Evolutionary conservation across 2,797 vertebrate genomes (phyloP).

Genomic region (Brotula barbata): DNA sequence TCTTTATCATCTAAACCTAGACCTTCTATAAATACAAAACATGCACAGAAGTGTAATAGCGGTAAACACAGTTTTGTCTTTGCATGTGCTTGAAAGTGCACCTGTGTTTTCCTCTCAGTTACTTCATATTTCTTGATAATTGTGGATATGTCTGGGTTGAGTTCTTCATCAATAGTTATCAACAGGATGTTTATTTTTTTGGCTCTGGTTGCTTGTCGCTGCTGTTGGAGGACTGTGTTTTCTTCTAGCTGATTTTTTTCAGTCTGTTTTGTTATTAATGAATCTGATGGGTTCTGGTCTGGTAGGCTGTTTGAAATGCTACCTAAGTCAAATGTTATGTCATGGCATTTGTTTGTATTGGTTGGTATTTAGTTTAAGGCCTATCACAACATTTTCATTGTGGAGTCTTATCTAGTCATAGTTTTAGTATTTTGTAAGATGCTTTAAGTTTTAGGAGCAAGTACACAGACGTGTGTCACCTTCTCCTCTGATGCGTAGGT

Average conservation of each 20-base stretch:
- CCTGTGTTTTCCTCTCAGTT: slow-evolving; percentile 4
- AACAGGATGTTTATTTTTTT: slow-evolving; percentile 11
- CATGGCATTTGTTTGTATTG: neutral
- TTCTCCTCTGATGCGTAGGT: slow-evolving; percentile 8
- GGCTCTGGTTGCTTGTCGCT: slow-evolving; percentile 4
- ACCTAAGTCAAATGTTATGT: slow-evolving; percentile 1
- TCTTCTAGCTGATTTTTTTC: slow-evolving; percentile 22
- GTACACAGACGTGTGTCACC: neutral
- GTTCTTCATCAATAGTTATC: slow-evolving; percentile 20
- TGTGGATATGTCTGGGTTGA: slow-evolving; percentile 39
- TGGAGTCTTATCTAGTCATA: neutral
- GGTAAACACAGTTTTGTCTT: slow-evolving; percentile 11
- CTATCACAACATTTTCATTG: slow-evolving; percentile 4
- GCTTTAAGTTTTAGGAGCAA: neutral
- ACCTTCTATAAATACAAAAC: too few relatives aligned
- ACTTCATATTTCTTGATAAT: slow-evolving; percentile 21
- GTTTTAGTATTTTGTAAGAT: neutral
- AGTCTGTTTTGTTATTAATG: slow-evolving; percentile 17
- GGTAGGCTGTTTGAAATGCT: neutral
- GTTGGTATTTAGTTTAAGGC: neutral
- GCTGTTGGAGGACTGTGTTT: slow-evolving; percentile 17
- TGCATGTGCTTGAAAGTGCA: neutral
- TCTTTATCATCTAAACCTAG: too few relatives aligned
- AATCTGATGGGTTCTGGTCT: slow-evolving; percentile 11
- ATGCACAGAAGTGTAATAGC: neutral